Percentiles rank a stretch among this genome's conserved stretches.
phyloP scores from a whole-genome alignment of 2,797 vertebrate genomes.

The Craterocephalus amniculus region DNA sequence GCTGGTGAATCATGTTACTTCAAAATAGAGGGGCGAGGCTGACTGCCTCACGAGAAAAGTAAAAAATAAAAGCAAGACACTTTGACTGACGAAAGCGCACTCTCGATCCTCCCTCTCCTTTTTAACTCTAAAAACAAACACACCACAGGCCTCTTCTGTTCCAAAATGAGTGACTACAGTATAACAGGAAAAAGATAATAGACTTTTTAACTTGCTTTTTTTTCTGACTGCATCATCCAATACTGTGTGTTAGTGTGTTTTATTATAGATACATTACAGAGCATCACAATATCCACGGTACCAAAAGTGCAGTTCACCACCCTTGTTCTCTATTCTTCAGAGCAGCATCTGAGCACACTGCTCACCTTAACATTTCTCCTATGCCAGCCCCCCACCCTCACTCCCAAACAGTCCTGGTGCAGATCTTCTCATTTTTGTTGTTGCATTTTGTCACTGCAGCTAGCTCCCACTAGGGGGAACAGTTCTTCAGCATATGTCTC shows the following conservation, averaged over 20 bases:
- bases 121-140: constrained; percentile 60
- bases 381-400: constrained; percentile 14
- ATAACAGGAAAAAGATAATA: constrained; percentile 77
- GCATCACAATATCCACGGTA: constrained; percentile 82
- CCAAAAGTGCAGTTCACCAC: constrained; percentile 86
- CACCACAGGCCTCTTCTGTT: constrained; percentile 61
- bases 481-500: constrained; percentile 64
- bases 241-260: constrained; percentile 84
- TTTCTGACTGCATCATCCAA: constrained; percentile 80
- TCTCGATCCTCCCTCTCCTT: constrained; percentile 49
- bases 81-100: constrained; percentile 73
- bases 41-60: constrained; percentile 70
- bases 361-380: constrained; percentile 64
- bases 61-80: constrained; percentile 68
- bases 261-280: constrained; percentile 79
- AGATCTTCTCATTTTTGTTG: constrained; percentile 46
- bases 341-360: constrained; percentile 79
- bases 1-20: constrained; percentile 84
- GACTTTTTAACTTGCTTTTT: constrained; percentile 71
- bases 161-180: constrained; percentile 78
- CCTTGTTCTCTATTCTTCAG: constrained; percentile 65
- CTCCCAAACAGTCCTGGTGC: constrained; percentile 21
- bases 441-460: constrained; percentile 67
- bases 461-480: constrained; percentile 67
- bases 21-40: constrained; percentile 72